Evolutionary conservation across 2,888 invertebrate genomes (phyloP).

Genomic region (Belgica antarctica): DNA sequence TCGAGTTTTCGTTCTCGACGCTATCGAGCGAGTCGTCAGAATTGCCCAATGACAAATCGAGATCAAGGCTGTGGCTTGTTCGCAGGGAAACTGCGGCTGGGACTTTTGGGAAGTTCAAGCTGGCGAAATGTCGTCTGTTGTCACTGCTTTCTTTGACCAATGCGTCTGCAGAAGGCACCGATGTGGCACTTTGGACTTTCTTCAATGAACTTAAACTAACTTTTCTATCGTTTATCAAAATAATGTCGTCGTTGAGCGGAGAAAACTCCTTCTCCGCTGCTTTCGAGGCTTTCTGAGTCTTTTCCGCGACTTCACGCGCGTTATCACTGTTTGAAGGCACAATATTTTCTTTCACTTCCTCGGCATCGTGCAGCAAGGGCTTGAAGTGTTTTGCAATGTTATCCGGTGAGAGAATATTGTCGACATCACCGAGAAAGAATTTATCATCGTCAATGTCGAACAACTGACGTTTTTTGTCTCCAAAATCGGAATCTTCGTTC

Average conservation of each 20-base stretch:
- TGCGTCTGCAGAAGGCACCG: background rate
- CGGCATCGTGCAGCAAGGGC: constrained; percentile 41
- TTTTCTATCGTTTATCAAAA: constrained; percentile 45
- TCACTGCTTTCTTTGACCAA: background rate
- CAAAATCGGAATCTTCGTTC: constrained; percentile 31
- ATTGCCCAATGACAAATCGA: background rate
- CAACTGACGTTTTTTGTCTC: constrained; percentile 44
- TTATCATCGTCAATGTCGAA: constrained; percentile 47
- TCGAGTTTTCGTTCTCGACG: constrained; percentile 28
- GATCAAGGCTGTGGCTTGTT: constrained; percentile 17
- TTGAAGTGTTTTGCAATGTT: constrained; percentile 53
- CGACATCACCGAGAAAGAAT: constrained; percentile 49
- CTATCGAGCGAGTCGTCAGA: constrained; percentile 30
- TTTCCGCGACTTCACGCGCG: background rate
- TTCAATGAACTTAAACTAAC: constrained; percentile 45
- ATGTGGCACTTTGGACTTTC: constrained; percentile 21
- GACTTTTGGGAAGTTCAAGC: constrained; percentile 46
- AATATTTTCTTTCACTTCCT: constrained; percentile 22
- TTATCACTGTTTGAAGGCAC: constrained; percentile 32
- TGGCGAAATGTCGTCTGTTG: constrained; percentile 46
- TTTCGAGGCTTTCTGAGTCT: background rate
- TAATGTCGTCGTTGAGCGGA: constrained; percentile 44
- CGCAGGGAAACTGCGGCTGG: constrained; percentile 12
- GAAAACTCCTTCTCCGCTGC: constrained; percentile 16
- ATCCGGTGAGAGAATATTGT: constrained; percentile 50